Evolutionary conservation across 2,797 vertebrate genomes (phyloP).

Genomic region (Hippocampus kuda): DNA sequence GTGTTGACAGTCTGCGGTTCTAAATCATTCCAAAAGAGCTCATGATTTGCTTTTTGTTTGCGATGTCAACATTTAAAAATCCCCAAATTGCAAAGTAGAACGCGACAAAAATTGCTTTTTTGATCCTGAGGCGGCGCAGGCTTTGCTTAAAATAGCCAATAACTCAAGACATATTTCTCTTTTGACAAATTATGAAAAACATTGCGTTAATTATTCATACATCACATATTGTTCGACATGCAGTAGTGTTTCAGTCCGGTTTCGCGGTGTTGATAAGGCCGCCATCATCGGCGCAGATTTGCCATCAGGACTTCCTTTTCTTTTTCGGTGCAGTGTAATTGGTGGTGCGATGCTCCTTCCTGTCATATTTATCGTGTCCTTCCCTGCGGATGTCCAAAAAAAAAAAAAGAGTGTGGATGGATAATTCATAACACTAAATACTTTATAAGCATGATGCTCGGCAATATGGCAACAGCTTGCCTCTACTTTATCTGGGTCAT

Average conservation of each 20-base stretch:
- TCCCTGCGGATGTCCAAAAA: conserved; percentile 67
- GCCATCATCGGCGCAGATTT: conserved; percentile 12
- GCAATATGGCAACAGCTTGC: conserved; percentile 45
- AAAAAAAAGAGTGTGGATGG: conserved; percentile 37
- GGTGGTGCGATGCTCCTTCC: conserved; percentile 79
- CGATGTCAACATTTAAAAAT: conserved; percentile 13
- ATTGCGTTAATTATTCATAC: neutral
- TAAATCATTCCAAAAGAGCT: conserved; percentile 37
- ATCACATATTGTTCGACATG: neutral
- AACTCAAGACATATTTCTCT: neutral
- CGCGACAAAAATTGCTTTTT: conserved; percentile 14
- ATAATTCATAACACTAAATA: conserved; percentile 64
- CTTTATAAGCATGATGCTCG: conserved; percentile 56
- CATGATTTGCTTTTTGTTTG: conserved; percentile 24
- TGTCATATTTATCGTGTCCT: conserved; percentile 87
- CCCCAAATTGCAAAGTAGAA: conserved; percentile 26
- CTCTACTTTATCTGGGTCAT: conserved; percentile 49
- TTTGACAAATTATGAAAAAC: neutral
- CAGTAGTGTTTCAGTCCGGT: conserved; percentile 16
- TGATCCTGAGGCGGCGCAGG: conserved; percentile 4
- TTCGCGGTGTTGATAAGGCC: conserved; percentile 17
- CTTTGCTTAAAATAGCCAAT: conserved; percentile 10
- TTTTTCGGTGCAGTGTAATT: conserved; percentile 69
- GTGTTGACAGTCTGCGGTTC: conserved; percentile 35
- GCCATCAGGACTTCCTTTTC: conserved; percentile 60